phyloP scores from a whole-genome alignment of 2,888 invertebrate species.

The Tipula lateralis region DNA sequence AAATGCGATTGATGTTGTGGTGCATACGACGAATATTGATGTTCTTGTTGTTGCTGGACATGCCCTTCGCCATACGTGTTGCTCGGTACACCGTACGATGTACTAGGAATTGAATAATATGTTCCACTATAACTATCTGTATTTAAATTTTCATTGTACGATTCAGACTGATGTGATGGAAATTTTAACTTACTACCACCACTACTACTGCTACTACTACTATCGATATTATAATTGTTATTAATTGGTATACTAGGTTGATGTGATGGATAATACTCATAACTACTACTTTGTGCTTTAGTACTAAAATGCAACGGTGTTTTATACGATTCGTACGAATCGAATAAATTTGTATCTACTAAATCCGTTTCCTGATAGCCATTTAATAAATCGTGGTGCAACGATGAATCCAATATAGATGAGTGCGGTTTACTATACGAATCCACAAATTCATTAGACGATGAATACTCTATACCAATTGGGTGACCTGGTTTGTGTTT shows the following conservation, averaged over 20 bases:
- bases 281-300: background rate
- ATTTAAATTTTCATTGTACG: background rate
- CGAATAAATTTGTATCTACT: background rate
- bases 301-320: background rate
- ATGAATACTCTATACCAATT: background rate
- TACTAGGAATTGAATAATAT: constrained; percentile 32
- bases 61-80: background rate
- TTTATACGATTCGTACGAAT: background rate
- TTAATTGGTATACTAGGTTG: constrained; percentile 4
- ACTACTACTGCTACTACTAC: constrained; percentile 25
- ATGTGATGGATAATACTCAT: constrained; percentile 2
- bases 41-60: constrained; percentile 28
- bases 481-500: constrained; percentile 33
- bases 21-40: constrained; percentile 27
- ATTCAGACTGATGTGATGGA: background rate
- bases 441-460: background rate
- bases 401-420: background rate
- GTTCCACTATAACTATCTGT: background rate
- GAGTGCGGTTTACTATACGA: background rate
- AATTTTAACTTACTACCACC: background rate
- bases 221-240: background rate
- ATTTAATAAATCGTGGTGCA: background rate
- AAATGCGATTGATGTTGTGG: background rate
- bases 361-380: constrained; percentile 20
- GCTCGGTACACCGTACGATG: constrained; percentile 31